Percentiles rank a stretch among this genome's conserved stretches.
Conservation (phyloP, 2,797 vertebrate genomes). For the Gephyroberyx darwinii region DNA sequence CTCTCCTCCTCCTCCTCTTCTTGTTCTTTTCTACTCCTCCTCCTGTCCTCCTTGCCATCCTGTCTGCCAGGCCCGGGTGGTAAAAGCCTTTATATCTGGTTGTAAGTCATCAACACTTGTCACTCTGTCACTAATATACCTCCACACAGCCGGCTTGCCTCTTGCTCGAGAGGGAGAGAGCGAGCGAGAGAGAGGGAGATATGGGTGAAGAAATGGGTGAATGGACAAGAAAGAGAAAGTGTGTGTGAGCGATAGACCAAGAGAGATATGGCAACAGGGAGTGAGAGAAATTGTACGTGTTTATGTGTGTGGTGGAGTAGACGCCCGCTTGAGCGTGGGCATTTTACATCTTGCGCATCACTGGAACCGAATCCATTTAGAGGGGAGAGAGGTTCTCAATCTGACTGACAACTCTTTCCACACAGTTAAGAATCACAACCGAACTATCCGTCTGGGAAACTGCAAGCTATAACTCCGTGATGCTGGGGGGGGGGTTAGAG, state of each 20-base stretch:
- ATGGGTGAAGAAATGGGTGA: slow-evolving; percentile 15
- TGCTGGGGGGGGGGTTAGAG: slow-evolving; percentile 24
- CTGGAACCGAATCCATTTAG: slow-evolving; percentile 55
- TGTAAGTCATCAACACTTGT: slow-evolving; percentile 60
- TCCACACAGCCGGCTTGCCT: slow-evolving; percentile 2
- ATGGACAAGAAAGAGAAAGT: neutral
- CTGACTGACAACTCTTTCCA: slow-evolving; percentile 65
- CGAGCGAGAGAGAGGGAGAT: slow-evolving; percentile 5
- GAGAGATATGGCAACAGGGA: slow-evolving; percentile 26
- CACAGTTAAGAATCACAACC: slow-evolving; percentile 58
- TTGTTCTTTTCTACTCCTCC: slow-evolving; percentile 11
- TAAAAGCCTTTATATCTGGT: slow-evolving; percentile 63
- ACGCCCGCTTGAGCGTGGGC: slow-evolving; percentile 42
- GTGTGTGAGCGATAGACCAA: neutral
- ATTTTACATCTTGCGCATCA: slow-evolving; percentile 55
- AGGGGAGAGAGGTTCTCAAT: slow-evolving; percentile 47
- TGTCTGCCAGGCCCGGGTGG: slow-evolving; percentile 42
- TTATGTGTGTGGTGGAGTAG: slow-evolving; percentile 16
- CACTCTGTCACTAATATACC: slow-evolving; percentile 46
- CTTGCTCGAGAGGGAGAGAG: neutral
- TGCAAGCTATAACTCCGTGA: slow-evolving; percentile 34
- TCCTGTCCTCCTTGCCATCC: slow-evolving; percentile 9
- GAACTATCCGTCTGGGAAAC: slow-evolving; percentile 41
- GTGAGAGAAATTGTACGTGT: slow-evolving; percentile 20
- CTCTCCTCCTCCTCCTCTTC: slow-evolving; percentile 10